These are phyloP conservation scores for Stegophylla sp. DNA, from an alignment of 2,888 invertebrate genomes.

Conservation along the genomic window DNA sequence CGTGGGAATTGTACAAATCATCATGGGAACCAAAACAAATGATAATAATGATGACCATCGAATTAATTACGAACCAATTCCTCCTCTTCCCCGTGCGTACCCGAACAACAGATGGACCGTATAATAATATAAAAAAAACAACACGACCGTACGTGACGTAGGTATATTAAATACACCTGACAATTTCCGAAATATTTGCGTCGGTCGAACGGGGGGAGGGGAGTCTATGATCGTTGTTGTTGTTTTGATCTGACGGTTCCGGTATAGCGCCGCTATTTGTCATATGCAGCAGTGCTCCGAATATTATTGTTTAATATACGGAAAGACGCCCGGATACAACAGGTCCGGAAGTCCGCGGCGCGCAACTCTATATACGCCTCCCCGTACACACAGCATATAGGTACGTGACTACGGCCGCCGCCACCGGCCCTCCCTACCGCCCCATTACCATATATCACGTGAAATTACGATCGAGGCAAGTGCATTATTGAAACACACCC, in stretches of 20 bases:
- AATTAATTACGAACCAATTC: constrained; percentile 22
- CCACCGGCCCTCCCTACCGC: neutral
- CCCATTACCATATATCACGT: constrained; percentile 48
- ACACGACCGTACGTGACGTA: neutral
- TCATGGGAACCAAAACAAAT: neutral
- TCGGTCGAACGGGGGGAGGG: neutral
- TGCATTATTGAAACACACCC: constrained; percentile 41
- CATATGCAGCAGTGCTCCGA: neutral
- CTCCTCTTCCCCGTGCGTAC: neutral
- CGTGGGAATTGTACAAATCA: constrained; percentile 1
- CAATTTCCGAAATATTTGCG: constrained; percentile 16
- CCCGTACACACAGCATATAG: neutral
- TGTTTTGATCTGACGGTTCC: constrained; percentile 47
- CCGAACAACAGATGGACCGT: constrained; percentile 45
- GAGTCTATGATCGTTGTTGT: neutral
- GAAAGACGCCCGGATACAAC: constrained; percentile 49
- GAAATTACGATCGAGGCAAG: constrained; percentile 34
- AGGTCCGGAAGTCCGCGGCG: constrained; percentile 52
- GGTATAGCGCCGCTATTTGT: neutral
- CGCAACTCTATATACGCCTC: neutral
- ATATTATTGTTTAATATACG: neutral
- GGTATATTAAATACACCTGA: constrained; percentile 10
- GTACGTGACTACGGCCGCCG: neutral
- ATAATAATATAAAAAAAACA: neutral
- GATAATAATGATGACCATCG: constrained; percentile 10